These are phyloP conservation scores for Pollenia griseotomentosa DNA, from an alignment of 2,888 invertebrate species.

Conservation along the genomic window DNA sequence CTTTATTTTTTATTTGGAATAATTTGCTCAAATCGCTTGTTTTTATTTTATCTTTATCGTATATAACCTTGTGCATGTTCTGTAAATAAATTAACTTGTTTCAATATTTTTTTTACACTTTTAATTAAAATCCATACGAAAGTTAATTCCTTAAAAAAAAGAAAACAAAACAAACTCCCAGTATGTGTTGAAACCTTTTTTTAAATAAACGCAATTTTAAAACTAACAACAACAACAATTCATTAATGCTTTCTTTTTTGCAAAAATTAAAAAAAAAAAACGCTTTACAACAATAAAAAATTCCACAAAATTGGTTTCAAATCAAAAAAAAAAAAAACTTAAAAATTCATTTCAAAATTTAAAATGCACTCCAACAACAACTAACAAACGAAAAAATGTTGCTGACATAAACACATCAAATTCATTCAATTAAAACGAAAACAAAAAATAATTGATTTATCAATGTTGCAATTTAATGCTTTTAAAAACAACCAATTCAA, in stretches of 20 bases:
- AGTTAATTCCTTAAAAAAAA: not conserved
- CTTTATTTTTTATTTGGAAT: constrained; percentile 20
- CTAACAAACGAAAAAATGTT: constrained; percentile 20
- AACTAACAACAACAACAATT: constrained; percentile 8
- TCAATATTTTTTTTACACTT: not conserved
- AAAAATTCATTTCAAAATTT: constrained; percentile 3
- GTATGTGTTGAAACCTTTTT: constrained; percentile 27
- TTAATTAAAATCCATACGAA: constrained; percentile 20
- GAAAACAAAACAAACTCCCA: constrained; percentile 45
- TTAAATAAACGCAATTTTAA: not conserved
- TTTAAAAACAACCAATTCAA: constrained; percentile 19
- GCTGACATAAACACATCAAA: constrained; percentile 10
- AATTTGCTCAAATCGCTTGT: not conserved
- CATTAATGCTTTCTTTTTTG: constrained; percentile 25
- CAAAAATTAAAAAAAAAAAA: constrained; percentile 18
- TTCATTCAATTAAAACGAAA: constrained; percentile 23
- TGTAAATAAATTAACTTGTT: not conserved
- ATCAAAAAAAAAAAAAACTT: constrained; percentile 6
- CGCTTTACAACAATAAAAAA: constrained; percentile 21
- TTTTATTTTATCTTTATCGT: not conserved
- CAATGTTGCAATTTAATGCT: constrained; percentile 35
- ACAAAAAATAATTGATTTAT: not conserved
- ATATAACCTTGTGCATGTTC: constrained; percentile 14
- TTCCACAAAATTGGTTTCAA: constrained; percentile 24
- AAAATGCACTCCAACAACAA: constrained; percentile 31